Evolutionary conservation across 2,797 vertebrate species (phyloP), one percentile per base, ranked within the genome.

Genomic region (Schizopygopsis malacanthus): DNA sequence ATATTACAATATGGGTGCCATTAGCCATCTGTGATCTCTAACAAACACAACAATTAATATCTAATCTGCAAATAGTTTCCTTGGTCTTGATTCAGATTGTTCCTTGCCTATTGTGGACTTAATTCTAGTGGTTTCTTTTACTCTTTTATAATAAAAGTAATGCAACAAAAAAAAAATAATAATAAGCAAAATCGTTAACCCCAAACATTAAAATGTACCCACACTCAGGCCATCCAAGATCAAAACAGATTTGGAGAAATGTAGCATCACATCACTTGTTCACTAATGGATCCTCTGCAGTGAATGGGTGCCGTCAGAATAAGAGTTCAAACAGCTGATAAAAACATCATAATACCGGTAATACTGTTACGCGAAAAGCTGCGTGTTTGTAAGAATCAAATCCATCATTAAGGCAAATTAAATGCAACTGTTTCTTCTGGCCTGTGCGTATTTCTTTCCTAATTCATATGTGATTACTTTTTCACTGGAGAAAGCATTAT

Each of bases 1-100:
- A 47, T 47, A 45, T 47, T n/a, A 50, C n/a, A 69, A n/a, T 25
- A 45, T 15, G 69, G 11, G 12, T 45, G 69, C 41, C 11, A 45
- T 71, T 72, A 25, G 6, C 41, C 41, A 71, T 71, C 70, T 72
- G 70, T 43, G 43, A 72, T 47, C 43, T 47, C 43, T 72, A 28
- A 47, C 43, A 73, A 47, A 73, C 43, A 28, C 43, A 73, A 16
- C 7, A 18, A 33, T 50, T 28, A 5, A 33, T 50, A 33, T n/a
- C 22, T 59, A 22, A 33, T 33, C 33, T 59, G 56, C 56, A 59
- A n/a, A 59, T n/a, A 59, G 9, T 59, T 59, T 59, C 22, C 56
- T 59, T 54, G 52, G 52, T 54, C 56, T 59, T 4, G 22, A 59
- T 50, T 50, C 6, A 15, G 45, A 18, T 50, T 50, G 47, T 73